A percentile compares a stretch with the other conserved stretches of the same genome.
These are phyloP conservation scores for Centropus unirufus DNA, from an alignment of 2,113 vertebrate genomes.

Conservation along the genomic window DNA sequence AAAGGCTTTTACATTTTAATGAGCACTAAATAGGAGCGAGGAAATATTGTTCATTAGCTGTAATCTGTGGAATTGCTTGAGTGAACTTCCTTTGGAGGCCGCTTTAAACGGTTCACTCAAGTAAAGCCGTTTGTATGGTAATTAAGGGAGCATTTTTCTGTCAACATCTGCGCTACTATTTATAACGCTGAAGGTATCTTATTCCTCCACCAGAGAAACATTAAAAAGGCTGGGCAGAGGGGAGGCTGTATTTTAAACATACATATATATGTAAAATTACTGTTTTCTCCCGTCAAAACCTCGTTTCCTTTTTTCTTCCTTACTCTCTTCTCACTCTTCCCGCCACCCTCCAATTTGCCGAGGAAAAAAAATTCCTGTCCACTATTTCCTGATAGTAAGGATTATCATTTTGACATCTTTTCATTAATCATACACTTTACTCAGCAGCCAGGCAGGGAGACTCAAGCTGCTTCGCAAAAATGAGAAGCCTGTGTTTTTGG, in stretches of 20 bases:
- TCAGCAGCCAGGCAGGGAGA: slow-evolving; percentile 70
- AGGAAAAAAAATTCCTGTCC: slow-evolving; percentile 37
- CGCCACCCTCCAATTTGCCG: neutral
- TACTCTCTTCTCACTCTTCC: neutral
- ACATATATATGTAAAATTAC: neutral
- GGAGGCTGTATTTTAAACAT: neutral
- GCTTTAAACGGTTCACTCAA: slow-evolving; percentile 96
- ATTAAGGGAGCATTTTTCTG: slow-evolving; percentile 96
- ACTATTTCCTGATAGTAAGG: slow-evolving; percentile 81
- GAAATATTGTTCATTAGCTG: slow-evolving; percentile 92
- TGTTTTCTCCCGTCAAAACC: slow-evolving; percentile 17
- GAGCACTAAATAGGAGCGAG: slow-evolving; percentile 87
- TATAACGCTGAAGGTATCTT: slow-evolving; percentile 82
- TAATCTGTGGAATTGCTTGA: slow-evolving; percentile 90
- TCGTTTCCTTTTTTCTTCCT: slow-evolving; percentile 23
- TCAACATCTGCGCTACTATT: slow-evolving; percentile 97
- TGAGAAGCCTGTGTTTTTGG: slow-evolving; percentile 58
- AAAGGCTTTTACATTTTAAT: slow-evolving; percentile 91
- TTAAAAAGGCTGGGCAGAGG: slow-evolving; percentile 67
- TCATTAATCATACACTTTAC: slow-evolving; percentile 87
- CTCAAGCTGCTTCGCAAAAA: slow-evolving; percentile 71
- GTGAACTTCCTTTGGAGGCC: slow-evolving; percentile 90
- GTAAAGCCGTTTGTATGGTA: slow-evolving; percentile 98
- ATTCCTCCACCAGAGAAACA: slow-evolving; percentile 67
- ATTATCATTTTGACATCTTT: slow-evolving; percentile 86